A percentile compares a stretch with the other conserved stretches of the same genome.
These are phyloP conservation scores for Bicyclus anynana DNA, from an alignment of 1,140 invertebrate species.

Conservation along the genomic window DNA sequence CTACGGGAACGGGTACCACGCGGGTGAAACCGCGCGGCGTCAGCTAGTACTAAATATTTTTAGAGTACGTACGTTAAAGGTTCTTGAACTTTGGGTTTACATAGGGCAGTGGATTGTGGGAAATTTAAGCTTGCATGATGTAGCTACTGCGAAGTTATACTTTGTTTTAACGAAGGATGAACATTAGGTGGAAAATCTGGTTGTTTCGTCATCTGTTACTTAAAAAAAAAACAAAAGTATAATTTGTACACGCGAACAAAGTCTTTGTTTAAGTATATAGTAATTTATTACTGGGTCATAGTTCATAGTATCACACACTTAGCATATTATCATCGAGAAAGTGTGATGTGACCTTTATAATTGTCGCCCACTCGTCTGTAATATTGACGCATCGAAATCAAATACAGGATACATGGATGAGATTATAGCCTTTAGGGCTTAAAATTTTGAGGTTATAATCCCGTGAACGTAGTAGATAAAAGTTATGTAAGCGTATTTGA, in stretches of 20 bases:
- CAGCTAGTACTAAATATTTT: too few species aligned
- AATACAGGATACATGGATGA: slow-evolving; percentile 16
- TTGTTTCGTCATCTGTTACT: too few species aligned
- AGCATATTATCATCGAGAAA: slow-evolving; percentile 29
- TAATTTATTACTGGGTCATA: not conserved
- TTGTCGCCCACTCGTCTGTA: slow-evolving; percentile 42
- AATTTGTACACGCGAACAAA: not conserved
- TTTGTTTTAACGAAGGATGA: too few species aligned
- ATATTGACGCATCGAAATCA: slow-evolving; percentile 27
- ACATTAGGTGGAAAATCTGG: too few species aligned
- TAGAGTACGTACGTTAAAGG: too few species aligned
- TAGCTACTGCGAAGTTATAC: too few species aligned
- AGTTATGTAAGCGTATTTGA: slow-evolving; percentile 50
- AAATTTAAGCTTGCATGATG: too few species aligned
- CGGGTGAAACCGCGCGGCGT: too few species aligned
- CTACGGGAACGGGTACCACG: too few species aligned
- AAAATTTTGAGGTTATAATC: slow-evolving; percentile 20
- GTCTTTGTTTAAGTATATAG: not conserved
- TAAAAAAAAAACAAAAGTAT: too few species aligned
- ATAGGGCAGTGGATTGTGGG: too few species aligned
- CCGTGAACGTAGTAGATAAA: slow-evolving; percentile 26
- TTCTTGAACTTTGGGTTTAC: too few species aligned
- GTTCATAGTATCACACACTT: not conserved
- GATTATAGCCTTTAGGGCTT: slow-evolving; percentile 22
- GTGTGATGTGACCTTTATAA: slow-evolving; percentile 50